These are phyloP conservation scores for Bradypus variegatus DNA, from an alignment of 2,797 vertebrate species.

Conservation along the genomic window DNA sequence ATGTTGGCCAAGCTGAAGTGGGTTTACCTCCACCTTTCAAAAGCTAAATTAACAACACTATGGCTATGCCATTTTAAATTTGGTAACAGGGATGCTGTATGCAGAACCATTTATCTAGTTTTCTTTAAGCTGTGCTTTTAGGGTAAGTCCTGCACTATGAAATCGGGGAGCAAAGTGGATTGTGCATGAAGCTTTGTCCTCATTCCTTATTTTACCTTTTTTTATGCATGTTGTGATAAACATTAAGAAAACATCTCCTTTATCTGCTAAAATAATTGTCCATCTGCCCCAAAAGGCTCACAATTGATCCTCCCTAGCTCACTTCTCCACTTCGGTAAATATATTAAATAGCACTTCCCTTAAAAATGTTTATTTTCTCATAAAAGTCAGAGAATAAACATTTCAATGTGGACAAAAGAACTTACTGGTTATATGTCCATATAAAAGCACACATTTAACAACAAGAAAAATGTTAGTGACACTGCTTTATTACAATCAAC, in stretches of 20 bases:
- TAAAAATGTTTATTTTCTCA: background rate
- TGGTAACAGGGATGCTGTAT: background rate
- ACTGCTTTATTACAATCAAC: background rate
- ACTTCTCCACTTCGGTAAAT: background rate
- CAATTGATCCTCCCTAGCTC: background rate
- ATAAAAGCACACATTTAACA: background rate
- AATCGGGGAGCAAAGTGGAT: background rate
- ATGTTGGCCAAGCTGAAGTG: background rate
- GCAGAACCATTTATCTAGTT: background rate
- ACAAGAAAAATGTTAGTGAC: background rate
- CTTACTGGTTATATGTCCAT: background rate
- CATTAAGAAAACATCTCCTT: conserved; percentile 11
- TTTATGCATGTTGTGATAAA: background rate
- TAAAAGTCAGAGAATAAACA: background rate
- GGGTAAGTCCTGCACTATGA: background rate
- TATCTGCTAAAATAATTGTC: background rate
- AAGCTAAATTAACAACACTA: background rate
- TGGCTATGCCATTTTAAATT: background rate
- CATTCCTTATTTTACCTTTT: background rate
- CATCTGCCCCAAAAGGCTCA: background rate
- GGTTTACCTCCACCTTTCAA: background rate
- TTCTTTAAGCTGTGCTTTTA: background rate
- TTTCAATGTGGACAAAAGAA: background rate
- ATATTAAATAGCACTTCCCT: background rate
- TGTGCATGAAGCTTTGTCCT: background rate